Base-by-base conservation (phyloP, 1,140 invertebrate species). In the Papilio aristodemus region DNA sequence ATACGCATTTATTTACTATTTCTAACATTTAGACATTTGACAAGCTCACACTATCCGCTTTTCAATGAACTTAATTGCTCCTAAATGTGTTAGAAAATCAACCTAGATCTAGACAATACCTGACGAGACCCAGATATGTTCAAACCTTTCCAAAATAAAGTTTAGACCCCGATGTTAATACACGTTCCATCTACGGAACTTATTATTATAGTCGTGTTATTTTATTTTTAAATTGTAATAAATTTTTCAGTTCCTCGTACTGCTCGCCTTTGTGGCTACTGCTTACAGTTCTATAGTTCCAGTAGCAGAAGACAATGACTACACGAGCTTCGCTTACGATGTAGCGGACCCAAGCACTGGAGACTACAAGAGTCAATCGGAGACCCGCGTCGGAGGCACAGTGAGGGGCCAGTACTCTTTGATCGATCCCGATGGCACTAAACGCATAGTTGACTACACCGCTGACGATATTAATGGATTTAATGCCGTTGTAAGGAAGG, bases 371-470 rank as follows among this genome's bases (percentile, higher is more conserved):
- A 85, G 82, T 62, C 89, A 91, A 63, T 76, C 85, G 8, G 91
- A 92, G 80, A 86, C 81, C 63, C 83, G 92, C 60, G 85, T 91
- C 63, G 93, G 93, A 1, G 93, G 93, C 70, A 68, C 89, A 10
- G 93, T 94, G 9, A 80, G 86, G 67, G 93, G 93, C 59, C 82
- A 87, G 73, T 91, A 91, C 76, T 86, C 89, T 11, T 75, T 92
- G 14, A 69, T 91, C 32, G 92, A 92, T 58, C 73, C 92, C 11
- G 92, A 92, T 71, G 92, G 92, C 66, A 88, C 87, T 62, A 87
- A 85, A 71, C 84, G 92, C 43, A 91, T 85, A 4, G 92, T 92
- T 0, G 89, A 92, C 75, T 92, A 92, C 72, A 75, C 86, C 36
- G 90, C 90, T 37, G 92, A 92, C 75, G 89, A 86, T 59, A 79